These are phyloP conservation scores for Brenthis ino DNA, from an alignment of 2,888 invertebrate genomes.

Conservation along the genomic window DNA sequence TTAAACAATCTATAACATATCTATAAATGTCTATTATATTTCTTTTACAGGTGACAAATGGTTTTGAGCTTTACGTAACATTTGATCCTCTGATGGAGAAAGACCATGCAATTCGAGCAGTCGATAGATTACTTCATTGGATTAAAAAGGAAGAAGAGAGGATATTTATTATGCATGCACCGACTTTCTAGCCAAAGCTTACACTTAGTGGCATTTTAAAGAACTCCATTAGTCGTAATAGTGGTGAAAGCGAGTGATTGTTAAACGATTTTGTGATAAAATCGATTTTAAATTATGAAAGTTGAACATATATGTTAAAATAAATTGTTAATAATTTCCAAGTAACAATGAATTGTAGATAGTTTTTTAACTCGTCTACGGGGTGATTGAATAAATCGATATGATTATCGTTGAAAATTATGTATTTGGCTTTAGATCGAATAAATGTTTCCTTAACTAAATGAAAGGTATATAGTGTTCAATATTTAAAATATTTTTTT, in stretches of 20 bases:
- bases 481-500: too few species aligned
- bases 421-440: too few species aligned
- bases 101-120: conserved; percentile 90
- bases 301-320: conserved; percentile 6
- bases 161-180: conserved; percentile 93
- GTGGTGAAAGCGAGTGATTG: conserved; percentile 47
- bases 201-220: conserved; percentile 59
- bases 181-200: conserved; percentile 85
- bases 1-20: too few species aligned
- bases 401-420: too few species aligned
- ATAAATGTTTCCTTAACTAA: too few species aligned
- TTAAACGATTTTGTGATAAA: not conserved
- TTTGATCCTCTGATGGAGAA: conserved; percentile 96
- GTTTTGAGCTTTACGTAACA: conserved; percentile 95
- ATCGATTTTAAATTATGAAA: conserved; percentile 3
- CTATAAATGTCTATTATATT: conserved; percentile 42
- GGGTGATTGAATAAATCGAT: too few species aligned
- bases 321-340: not conserved
- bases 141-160: conserved; percentile 96
- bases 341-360: too few species aligned
- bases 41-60: conserved; percentile 87
- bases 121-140: conserved; percentile 95
- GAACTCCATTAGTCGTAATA: conserved; percentile 56
- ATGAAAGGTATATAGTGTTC: too few species aligned
- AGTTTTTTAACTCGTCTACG: too few species aligned